Evolutionary conservation across 92 coral and sea anemone species (phyloP), one percentile per base, ranked within the genome.

Genomic region (Palythoa grandis): DNA sequence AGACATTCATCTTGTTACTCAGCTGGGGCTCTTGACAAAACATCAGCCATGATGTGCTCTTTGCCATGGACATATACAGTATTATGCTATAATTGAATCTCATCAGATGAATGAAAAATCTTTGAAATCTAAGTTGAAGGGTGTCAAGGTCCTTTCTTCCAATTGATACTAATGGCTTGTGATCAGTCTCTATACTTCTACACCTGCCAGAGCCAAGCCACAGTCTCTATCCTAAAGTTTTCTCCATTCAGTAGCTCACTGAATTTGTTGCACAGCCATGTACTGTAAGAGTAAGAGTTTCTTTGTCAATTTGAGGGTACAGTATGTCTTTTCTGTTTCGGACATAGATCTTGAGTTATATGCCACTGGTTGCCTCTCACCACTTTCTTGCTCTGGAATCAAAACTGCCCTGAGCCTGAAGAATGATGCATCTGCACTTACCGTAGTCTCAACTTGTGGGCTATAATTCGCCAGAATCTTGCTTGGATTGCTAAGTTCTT

Each of bases 281-380:
- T n/a, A n/a, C n/a, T 37, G 90, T 90, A 3, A 90, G 83, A 15
- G 92, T 87, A 10, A 90, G 52, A 63, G 90, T 76, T 74, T 86
- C 92, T 83, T 90, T 90, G 60, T 90, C 87, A 60, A 80, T 86
- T 74, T 90, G 89, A 17, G 87, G 79, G n/a, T n/a, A n/a, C n/a
- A n/a, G 50, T 89, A 89, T 73, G 66, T 86, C 7, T 83, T 57
- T 54, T 89, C 92, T 1, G 89, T 80, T 15, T 83, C 83, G 14
- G 92, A 77, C 92, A 89, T 85, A 40, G 89, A 74, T 78, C 86
- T 77, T 60, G 73, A 85, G 13, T 47, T 65, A 69, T 22, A 78
- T 53, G 85, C 63, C 25, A 86, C 89, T 67, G 89, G 86, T 77
- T 57, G 67, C 85, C 89, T 77, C 54, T 38, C 83, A 14, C 83